Base-by-base conservation (phyloP, 2,888 invertebrate genomes). In the Apomyelois bistriatella region DNA sequence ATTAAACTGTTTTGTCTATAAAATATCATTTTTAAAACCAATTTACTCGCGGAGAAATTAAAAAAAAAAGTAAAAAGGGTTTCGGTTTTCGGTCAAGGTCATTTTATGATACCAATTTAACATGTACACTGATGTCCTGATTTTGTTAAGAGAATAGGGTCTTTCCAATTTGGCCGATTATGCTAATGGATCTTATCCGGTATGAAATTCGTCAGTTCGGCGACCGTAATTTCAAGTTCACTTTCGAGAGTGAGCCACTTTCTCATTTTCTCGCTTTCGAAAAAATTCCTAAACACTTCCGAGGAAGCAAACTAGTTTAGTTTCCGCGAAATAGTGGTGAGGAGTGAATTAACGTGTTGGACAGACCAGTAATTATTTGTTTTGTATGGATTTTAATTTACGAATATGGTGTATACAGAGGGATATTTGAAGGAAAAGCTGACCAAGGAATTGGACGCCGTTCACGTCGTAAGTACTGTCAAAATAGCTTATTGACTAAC, bases 381-480 rank as follows among this genome's bases (percentile, higher is more conserved):
- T 66, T 58, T 81, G 67, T 62, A 77, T 76, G 78, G 77, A 75
- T 74, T 78, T 76, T 79, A 66, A 71, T 70, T 70, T 57, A 72
- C 74, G 81, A 92, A 84, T 85, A 94, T 94, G 94, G 91, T 92
- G 78, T 93, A 93, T 81, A 92, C 92, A 64, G 93, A 92, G 81
- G 91, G 90, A 68, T 90, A 94, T 79, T 89, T 94, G 71, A 92
- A 91, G 79, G 91, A 92, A 66, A 95, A 94, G 83, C 86, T 94
- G 68, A 83, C 82, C 65, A 92, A 93, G 82, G 93, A 92, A 87
- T 86, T 94, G 73, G 92, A 93, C 70, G 94, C 94, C 65, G 85
- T 91, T 70, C 92, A 94, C 85, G 93, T 94, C 83, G 94, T 94
- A 92, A 93, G 94, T 93, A 85, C 66, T 85, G 85, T 87, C 86